phyloP scores from a whole-genome alignment of 2,113 vertebrate genomes.

The Petrocephalus zakoni region DNA sequence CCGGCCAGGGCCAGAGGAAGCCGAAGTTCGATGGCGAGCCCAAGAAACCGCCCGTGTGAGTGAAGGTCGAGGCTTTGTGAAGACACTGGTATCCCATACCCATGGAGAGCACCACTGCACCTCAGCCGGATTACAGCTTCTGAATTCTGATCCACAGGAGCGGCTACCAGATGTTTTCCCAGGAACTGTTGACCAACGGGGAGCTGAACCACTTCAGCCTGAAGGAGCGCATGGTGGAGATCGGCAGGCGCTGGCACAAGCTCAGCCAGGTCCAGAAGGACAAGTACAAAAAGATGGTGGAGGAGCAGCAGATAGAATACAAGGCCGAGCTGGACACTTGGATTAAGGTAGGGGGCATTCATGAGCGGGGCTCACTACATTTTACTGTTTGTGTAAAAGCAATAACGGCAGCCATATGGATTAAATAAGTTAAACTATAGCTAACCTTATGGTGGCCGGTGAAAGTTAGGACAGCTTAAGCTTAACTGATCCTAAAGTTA shows the following conservation, averaged over 20 bases:
- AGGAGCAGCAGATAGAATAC: conserved; percentile 69
- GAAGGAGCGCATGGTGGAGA: conserved; percentile 76
- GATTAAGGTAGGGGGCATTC: conserved; percentile 56
- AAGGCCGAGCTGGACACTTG: conserved; percentile 64
- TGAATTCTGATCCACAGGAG: conserved; percentile 50
- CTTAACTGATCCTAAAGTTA: neutral
- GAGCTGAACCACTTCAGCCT: conserved; percentile 72
- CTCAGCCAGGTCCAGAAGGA: conserved; percentile 65
- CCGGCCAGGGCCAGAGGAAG: conserved; percentile 53
- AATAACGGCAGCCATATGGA: too few relatives aligned
- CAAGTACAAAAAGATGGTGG: conserved; percentile 70
- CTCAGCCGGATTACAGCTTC: too few relatives aligned
- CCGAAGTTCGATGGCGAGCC: conserved; percentile 71
- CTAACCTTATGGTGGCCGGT: too few relatives aligned
- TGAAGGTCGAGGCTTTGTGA: neutral
- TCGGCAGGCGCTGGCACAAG: conserved; percentile 71
- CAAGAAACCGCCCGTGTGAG: conserved; percentile 68
- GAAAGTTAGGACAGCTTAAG: too few relatives aligned
- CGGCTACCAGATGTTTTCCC: conserved; percentile 75
- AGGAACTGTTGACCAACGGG: conserved; percentile 70
- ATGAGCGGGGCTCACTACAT: too few relatives aligned
- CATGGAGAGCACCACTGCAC: neutral
- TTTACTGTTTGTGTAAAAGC: too few relatives aligned
- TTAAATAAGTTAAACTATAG: too few relatives aligned
- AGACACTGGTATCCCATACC: neutral